Conservation (phyloP, 1,140 invertebrate species). For the Sipha flava region DNA sequence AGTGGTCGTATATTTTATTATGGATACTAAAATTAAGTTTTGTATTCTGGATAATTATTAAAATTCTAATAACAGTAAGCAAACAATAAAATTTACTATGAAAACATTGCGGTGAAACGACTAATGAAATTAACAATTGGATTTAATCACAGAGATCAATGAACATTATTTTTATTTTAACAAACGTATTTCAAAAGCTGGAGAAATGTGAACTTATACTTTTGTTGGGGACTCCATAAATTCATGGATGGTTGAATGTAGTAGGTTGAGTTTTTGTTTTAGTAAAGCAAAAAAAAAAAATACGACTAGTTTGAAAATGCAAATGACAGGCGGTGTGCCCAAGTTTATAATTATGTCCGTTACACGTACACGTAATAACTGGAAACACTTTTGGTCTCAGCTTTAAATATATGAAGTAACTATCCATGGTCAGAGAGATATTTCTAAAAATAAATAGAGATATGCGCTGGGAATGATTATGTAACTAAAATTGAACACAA, state of each 20-base stretch:
- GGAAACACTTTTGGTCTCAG: neutral
- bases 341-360: conserved; percentile 9
- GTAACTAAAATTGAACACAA: no score
- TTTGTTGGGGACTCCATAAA: neutral
- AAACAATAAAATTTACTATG: neutral
- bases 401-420: neutral
- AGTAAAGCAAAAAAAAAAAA: conserved; percentile 10
- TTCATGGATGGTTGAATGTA: neutral
- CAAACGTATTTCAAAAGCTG: neutral
- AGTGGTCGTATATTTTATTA: neutral
- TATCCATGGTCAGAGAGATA: neutral
- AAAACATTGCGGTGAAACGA: neutral
- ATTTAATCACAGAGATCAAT: neutral
- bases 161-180: neutral
- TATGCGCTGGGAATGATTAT: no score
- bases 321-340: neutral
- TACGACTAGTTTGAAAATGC: conserved; percentile 5
- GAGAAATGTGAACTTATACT: neutral
- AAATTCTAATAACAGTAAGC: neutral
- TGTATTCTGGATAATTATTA: neutral
- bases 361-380: neutral
- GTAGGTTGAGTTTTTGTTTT: neutral
- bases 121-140: neutral
- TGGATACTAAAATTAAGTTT: neutral
- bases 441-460: no score